These are phyloP conservation scores for Acanthochromis polyacanthus DNA, from an alignment of 2,113 vertebrate genomes.

Conservation along the genomic window DNA sequence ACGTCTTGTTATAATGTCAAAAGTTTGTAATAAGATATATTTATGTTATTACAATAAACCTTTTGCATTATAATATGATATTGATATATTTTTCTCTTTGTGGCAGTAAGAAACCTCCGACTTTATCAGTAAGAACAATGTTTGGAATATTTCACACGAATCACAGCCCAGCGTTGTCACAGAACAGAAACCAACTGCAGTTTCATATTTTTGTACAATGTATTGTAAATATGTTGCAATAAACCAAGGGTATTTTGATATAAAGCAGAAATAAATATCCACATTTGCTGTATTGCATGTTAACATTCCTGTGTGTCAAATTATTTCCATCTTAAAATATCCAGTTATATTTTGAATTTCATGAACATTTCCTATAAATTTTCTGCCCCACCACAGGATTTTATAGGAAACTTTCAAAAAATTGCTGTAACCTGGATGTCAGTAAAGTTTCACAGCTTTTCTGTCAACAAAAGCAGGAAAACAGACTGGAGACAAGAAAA, in stretches of 20 bases:
- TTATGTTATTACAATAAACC: too few species aligned
- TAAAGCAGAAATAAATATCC: slow-evolving; percentile 84
- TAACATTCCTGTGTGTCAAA: slow-evolving; percentile 32
- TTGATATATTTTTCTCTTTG: too few species aligned
- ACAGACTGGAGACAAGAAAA: neutral
- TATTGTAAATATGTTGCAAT: slow-evolving; percentile 86
- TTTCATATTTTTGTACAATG: slow-evolving; percentile 83
- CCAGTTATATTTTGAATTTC: too few species aligned
- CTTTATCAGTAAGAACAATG: slow-evolving; percentile 12
- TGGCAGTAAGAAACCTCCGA: too few species aligned
- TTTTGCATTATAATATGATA: too few species aligned
- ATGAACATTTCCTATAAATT: too few species aligned
- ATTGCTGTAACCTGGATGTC: too few species aligned
- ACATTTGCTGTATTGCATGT: slow-evolving; percentile 68
- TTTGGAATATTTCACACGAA: slow-evolving; percentile 24
- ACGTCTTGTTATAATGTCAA: too few species aligned
- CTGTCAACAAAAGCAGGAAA: neutral
- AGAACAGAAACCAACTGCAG: slow-evolving; percentile 42
- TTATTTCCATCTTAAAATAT: slow-evolving; percentile 12
- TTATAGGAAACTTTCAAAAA: too few species aligned
- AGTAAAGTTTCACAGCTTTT: neutral
- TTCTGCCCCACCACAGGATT: too few species aligned
- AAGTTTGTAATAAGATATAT: too few species aligned
- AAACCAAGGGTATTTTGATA: slow-evolving; percentile 84
- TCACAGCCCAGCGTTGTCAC: slow-evolving; percentile 21